These are phyloP conservation scores for Hartigia nigra DNA, from an alignment of 2,888 invertebrate species.

Conservation along the genomic window DNA sequence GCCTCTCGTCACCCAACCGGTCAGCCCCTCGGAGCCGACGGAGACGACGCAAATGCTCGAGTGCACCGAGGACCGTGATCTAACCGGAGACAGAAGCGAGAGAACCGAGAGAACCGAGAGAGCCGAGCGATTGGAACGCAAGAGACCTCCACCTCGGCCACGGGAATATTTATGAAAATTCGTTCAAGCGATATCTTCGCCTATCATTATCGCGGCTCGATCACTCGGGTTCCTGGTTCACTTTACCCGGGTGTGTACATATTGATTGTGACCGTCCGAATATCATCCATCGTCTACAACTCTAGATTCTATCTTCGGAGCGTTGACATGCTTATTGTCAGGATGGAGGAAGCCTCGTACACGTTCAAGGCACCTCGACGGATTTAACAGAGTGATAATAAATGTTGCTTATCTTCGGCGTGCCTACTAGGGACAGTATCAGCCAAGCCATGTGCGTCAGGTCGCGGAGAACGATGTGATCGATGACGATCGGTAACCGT, in stretches of 20 bases:
- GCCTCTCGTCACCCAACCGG: slow-evolving; percentile 69
- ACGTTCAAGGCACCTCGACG: neutral
- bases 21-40: slow-evolving; percentile 69
- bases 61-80: slow-evolving; percentile 53
- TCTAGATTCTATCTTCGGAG: neutral
- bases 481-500: neutral
- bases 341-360: neutral
- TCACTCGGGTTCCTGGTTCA: neutral
- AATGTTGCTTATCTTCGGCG: neutral
- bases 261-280: slow-evolving; percentile 4
- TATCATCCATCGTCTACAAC: neutral
- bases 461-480: neutral
- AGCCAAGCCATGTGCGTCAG: neutral
- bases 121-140: slow-evolving; percentile 49
- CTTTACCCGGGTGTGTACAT: neutral
- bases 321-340: neutral
- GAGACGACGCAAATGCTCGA: slow-evolving; percentile 70
- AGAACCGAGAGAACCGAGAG: slow-evolving; percentile 45
- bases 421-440: neutral
- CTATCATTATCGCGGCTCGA: neutral
- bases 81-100: slow-evolving; percentile 31
- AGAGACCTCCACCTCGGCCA: slow-evolving; percentile 61
- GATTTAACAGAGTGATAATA: neutral
- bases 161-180: slow-evolving; percentile 64
- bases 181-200: slow-evolving; percentile 14